phyloP scores from a whole-genome alignment of 2,113 vertebrate genomes.

The Coracopsis vasa region DNA sequence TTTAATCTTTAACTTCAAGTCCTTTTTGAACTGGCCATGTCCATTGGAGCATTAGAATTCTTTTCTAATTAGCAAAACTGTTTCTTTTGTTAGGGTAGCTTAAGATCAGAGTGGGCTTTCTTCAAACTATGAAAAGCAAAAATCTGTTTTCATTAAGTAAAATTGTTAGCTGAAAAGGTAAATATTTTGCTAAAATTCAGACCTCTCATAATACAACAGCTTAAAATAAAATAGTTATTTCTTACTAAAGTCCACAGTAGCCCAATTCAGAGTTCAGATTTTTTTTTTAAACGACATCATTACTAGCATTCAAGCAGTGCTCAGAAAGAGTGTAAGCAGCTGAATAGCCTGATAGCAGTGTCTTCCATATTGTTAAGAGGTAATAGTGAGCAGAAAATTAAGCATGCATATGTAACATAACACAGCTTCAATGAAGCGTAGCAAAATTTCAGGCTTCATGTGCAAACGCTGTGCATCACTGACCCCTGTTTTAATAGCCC shows the following conservation, averaged over 20 bases:
- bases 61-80: background rate
- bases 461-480: background rate
- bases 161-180: background rate
- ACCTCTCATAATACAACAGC: background rate
- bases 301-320: background rate
- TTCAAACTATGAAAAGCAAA: slow-evolving; percentile 5
- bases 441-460: background rate
- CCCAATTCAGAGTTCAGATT: background rate
- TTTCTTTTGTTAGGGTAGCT: background rate
- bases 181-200: background rate
- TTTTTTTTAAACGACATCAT: background rate
- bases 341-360: background rate
- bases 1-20: slow-evolving; percentile 45
- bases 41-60: background rate
- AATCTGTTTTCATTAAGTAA: background rate
- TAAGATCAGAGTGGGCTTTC: slow-evolving; percentile 10
- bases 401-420: background rate
- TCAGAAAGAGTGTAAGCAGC: background rate
- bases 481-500: background rate
- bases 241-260: background rate
- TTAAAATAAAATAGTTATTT: background rate
- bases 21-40: slow-evolving; percentile 1
- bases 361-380: background rate
- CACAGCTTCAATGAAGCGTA: background rate
- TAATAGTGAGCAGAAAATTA: slow-evolving; percentile 42